These are phyloP conservation scores for Malurus leucopterus DNA, from an alignment of 2,797 vertebrate species.

Conservation along the genomic window DNA sequence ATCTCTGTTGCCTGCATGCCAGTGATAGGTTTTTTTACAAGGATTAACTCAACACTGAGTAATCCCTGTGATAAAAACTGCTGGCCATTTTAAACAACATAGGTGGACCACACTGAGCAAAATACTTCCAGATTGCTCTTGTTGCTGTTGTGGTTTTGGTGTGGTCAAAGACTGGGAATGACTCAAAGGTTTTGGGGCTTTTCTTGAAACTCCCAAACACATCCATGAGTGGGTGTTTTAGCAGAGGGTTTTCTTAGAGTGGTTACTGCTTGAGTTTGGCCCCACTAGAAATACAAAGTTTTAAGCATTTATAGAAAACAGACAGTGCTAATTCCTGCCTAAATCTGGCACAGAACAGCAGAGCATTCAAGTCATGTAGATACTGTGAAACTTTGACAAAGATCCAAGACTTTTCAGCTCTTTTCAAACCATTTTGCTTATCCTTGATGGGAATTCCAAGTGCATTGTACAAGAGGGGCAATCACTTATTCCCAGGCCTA, in stretches of 20 bases:
- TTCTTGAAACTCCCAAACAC: background rate
- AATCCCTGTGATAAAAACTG: background rate
- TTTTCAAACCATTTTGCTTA: background rate
- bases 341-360: background rate
- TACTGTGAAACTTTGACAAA: background rate
- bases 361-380: fast-evolving
- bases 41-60: background rate
- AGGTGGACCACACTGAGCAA: background rate
- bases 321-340: background rate
- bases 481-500: background rate
- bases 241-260: background rate
- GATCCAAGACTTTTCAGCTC: background rate
- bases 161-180: background rate
- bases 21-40: background rate
- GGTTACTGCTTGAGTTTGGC: background rate
- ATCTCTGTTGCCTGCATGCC: background rate
- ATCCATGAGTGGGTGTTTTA: background rate
- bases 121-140: background rate
- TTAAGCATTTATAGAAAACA: background rate
- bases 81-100: background rate
- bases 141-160: background rate
- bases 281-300: background rate
- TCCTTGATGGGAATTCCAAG: background rate
- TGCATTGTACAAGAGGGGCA: background rate
- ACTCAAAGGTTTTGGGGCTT: background rate